Base-by-base conservation (phyloP, 2,888 invertebrate species). In the Ichneumoninae sp. region DNA sequence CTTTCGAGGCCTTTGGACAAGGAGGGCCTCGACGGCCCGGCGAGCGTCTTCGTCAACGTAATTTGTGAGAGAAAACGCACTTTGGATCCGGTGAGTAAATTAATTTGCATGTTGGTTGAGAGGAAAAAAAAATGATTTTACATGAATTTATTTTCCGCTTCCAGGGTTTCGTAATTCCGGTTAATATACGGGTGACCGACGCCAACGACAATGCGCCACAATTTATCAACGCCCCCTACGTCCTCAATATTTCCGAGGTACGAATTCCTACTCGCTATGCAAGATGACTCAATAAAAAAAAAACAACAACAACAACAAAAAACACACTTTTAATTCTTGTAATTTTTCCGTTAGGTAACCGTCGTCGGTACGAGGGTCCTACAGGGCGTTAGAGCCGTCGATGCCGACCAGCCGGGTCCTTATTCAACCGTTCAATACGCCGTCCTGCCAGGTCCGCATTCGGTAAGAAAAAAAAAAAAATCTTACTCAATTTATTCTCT, bases 161-260 rank as follows among this genome's bases (percentile, higher is more conserved):
- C 13, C 94, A 96, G 95, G 97, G 96, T 86, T 97, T 97, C 92
- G 95, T 96, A 80, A 97, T 97, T 91, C 97, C 97, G 0, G 96
- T 97, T 50, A 97, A 96, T 88, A 96, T 97, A 74, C 95, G 98
- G 88, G 98, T 98, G 82, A 98, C 97, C 88, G 98, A 98, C 94
- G 97, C 97, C 85, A 98, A 98, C 93, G 98, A 98, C 94, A 98
- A 98, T 94, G 97, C 97, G 8, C 98, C 98, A 0, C 95, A 95
- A 91, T 98, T 98, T 95, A 94, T 96, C 83, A 97, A 97, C 87
- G 97, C 97, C 0, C 98, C 98, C 0, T 98, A 97, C 94, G 95
- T 96, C 69, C 95, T 97, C 88, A 97, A 98, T 88, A 96, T 98
- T 80, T 97, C 98, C 0, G 98, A 98, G 95, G 97, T 97, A 89